phyloP scores from a whole-genome alignment of 35 echinoderm and acorn worm genomes.

The Strongylocentrotus purpuratus region DNA sequence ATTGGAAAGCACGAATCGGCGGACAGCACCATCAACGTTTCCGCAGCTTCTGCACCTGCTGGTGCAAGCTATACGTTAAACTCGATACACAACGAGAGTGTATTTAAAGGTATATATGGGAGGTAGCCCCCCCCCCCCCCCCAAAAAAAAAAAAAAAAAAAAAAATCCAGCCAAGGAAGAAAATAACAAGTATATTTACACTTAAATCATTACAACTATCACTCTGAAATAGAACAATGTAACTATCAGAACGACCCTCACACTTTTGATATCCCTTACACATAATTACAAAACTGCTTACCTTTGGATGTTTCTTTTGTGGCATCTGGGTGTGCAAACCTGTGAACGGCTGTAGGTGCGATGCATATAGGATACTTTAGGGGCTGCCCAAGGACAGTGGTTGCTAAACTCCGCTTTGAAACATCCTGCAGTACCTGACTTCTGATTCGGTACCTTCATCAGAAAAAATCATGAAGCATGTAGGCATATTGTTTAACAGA shows the following conservation, averaged over 20 bases:
- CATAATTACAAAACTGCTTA: neutral
- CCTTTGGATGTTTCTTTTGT: constrained; percentile 62
- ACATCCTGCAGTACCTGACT: constrained; percentile 56
- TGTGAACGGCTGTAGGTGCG: constrained; percentile 62
- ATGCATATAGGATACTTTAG: constrained; percentile 66
- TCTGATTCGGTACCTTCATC: constrained; percentile 51
- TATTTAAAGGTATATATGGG: too few relatives aligned
- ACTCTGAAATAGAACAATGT: too few relatives aligned
- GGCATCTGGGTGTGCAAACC: constrained; percentile 26
- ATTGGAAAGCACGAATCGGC: neutral
- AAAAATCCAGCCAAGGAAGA: too few relatives aligned
- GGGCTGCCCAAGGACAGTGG: constrained; percentile 59
- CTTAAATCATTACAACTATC: too few relatives aligned
- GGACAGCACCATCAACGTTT: neutral
- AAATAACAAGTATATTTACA: too few relatives aligned
- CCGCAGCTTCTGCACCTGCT: neutral
- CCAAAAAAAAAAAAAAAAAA: too few relatives aligned
- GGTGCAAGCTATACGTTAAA: too few relatives aligned
- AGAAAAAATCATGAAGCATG: neutral
- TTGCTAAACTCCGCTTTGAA: constrained; percentile 35
- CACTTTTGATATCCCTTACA: too few relatives aligned
- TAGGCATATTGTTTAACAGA: neutral
- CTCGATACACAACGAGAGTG: too few relatives aligned
- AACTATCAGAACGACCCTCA: too few relatives aligned
- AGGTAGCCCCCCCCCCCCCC: too few relatives aligned